Base-by-base conservation (phyloP, 2,888 invertebrate species). In the Ectropis crepuscularia region DNA sequence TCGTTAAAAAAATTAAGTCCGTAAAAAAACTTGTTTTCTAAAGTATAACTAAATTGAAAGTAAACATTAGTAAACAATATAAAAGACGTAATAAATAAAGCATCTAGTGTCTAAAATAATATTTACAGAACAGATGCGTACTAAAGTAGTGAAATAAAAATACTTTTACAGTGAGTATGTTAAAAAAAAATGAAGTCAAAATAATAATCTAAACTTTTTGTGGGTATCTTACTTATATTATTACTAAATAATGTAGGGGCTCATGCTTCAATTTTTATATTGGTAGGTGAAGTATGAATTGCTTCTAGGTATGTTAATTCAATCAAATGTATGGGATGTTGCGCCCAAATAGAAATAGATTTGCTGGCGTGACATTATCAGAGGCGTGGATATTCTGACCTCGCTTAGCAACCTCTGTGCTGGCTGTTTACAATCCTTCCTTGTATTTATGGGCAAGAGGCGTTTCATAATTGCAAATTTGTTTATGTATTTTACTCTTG, bases 51-150 rank as follows among this genome's bases (percentile, higher is more conserved):
- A 49, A 43, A 49, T 48, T 39, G 50, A 48, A 47, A 57, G 53
- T n/a, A 28, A 41, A 11, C n/a, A 37, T 43, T 38, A 53, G 46
- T 53, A 57, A 63, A 62, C n/a, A 61, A 47, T 63, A 64, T 54
- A 70, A 68, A 68, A 61, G 37, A 59, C 51, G 38, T 58, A 61
- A 70, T 70, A 72, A 69, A 70, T 70, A 72, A 66, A 69, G 54
- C 61, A 61, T 65, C 64, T 68, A 66, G 69, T 57, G 61, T 57
- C 51, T 51, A 51, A 51, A 28, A 65, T 50, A 59, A 37, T 72
- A 70, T 69, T 67, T 72, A 70, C 72, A 69, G 61, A 68, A 69
- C 59, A 42, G 54, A 54, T n/a, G 37, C 46, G 16, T 42, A 48
- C 51, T 61, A 65, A 65, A 55, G 59, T 58, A 61, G 49, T 64